Base-by-base conservation (phyloP, 2,113 vertebrate genomes). In the Semicossyphus pulcher region DNA sequence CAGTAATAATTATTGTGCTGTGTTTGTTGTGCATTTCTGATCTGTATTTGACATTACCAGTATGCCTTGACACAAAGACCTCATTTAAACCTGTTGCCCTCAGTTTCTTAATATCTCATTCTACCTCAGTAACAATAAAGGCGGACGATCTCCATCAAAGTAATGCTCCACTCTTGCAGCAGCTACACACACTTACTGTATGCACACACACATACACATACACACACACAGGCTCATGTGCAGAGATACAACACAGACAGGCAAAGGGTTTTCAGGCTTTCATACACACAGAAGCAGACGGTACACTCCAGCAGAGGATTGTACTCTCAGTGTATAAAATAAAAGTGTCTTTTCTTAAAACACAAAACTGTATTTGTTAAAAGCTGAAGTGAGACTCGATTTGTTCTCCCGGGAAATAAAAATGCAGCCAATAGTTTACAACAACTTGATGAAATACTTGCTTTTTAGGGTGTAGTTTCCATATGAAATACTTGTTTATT, bases 41-140 rank as follows among this genome's bases (percentile, higher is more conserved):
- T 81, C 80, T 90, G 81, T 90, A 79, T 89, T 91, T 91, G 83
- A 91, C 84, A 88, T 90, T 88, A 88, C 84, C 89, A 86, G 83
- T 83, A 86, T 89, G 85, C 85, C 83, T 90, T 87, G 88, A 92
- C 85, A 84, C 72, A 87, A 87, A 86, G 86, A 91, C 91, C 90
- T 92, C 91, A 85, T 79, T 69, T 80, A 87, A 90, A 90, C 91
- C 89, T 91, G 82, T 74, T 84, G 87, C 64, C 71, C 78, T 91
- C 86, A 89, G 54, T 75, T 71, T 89, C 78, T 83, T 78, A 69
- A 83, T 78, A 81, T 88, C 73, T 88, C 87, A 89, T 87, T 89
- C 89, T 92, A 92, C 91, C 91, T 92, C 91, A 92, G 75, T 79
- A 51, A 88, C 85, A 72, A 73, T 81, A 75, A 82, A 52, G 16